Evolutionary conservation across 2,797 vertebrate genomes (phyloP), one percentile per base, ranked within the genome.

Genomic region (Falco rusticolus): DNA sequence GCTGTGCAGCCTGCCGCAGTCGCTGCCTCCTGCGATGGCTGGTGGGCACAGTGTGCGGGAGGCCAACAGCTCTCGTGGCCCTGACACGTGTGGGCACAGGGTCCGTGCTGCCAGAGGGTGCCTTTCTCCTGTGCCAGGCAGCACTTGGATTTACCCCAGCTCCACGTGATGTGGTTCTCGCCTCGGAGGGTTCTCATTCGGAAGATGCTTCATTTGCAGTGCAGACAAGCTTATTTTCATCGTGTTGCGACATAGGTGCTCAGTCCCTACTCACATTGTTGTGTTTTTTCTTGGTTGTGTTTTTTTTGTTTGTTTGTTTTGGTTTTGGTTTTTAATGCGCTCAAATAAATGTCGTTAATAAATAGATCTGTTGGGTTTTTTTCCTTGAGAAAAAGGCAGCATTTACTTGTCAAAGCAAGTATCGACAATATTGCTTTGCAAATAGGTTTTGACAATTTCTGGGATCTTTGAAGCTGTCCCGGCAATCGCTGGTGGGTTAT

Each of bases 31-130:
- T 8, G 31, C 0, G 1, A 10, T 10, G 28, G 34, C 41, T 50
- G 28, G 43, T 24, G 29, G 39, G 28, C 33, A 74, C 29, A 25
- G 6, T 7, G 43, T 21, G 18, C 3, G 0, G 28, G 64, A 61
- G 37, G 18, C 47, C 10, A 3, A 24, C 28, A 39, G 31, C 39
- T 74, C 4, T n/a, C 3, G 1, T 22, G 45, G 26, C 47, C 53
- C 53, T 77, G 57, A 26, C 50, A 33, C 4, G 0, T 0, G 3
- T 20, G 34, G 54, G 18, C 17, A 15, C 0, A 3, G 9, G 50
- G 43, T 34, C 39, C 41, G 76, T 34, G 28, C 41, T 75, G 51
- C 70, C 3, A 2, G 20, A 10, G 20, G 51, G 17, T 53, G 20
- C 4, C 0, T 59, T 60, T 76, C 57, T 76, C n/a, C 57, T 22